A percentile compares a stretch with the other conserved stretches of the same genome.
Conservation (phyloP, 2,888 invertebrate species). For the Lepidochrysops patricia region DNA sequence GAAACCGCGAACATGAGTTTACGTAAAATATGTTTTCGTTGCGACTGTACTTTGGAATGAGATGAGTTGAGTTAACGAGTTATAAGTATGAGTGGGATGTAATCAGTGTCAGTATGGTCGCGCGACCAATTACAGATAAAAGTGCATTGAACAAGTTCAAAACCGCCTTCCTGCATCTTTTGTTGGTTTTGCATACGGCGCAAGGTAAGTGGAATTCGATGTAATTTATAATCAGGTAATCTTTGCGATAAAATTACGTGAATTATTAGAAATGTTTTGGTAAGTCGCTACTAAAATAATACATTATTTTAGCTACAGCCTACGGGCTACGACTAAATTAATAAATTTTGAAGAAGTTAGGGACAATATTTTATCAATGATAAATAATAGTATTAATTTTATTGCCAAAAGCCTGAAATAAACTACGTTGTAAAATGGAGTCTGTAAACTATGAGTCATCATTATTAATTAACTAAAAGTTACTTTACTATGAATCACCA, state of each 20-base stretch:
- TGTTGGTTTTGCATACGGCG: constrained; percentile 44
- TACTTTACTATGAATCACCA: not conserved
- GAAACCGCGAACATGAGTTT: constrained; percentile 54
- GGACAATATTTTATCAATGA: no score
- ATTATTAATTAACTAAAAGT: not conserved
- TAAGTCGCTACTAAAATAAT: no score
- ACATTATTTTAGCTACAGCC: no score
- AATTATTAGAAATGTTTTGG: no score
- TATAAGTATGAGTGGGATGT: constrained; percentile 42
- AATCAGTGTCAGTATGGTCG: constrained; percentile 59
- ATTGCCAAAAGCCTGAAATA: not conserved
- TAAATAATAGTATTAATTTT: not conserved
- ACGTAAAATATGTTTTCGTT: constrained; percentile 28
- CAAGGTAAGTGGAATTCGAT: constrained; percentile 44
- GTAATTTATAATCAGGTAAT: not conserved
- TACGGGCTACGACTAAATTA: no score
- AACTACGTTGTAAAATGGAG: not conserved
- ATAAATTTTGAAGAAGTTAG: no score
- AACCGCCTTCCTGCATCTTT: constrained; percentile 55
- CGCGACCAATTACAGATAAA: constrained; percentile 59
- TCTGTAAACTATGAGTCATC: not conserved
- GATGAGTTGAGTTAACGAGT: constrained; percentile 21
- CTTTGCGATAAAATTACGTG: no score
- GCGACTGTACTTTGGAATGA: constrained; percentile 18
- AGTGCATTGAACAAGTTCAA: constrained; percentile 58